These are phyloP conservation scores for Cygnus atratus DNA, from an alignment of 2,113 vertebrate species.

Conservation along the genomic window DNA sequence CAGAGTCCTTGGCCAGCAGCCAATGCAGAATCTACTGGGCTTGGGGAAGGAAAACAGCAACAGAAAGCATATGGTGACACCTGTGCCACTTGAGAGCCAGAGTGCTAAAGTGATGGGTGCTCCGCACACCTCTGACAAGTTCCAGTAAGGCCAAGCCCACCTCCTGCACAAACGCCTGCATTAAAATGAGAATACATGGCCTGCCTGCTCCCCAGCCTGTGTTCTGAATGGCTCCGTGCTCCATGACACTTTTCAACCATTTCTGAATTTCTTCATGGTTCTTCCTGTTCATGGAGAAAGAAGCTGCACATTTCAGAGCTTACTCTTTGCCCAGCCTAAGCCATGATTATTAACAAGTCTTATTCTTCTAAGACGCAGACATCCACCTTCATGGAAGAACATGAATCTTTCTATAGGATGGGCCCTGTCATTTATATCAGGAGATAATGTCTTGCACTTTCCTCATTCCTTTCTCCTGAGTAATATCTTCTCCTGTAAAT, in stretches of 20 bases:
- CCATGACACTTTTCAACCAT: background rate
- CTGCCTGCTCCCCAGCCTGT: background rate
- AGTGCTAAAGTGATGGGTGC: background rate
- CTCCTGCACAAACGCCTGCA: background rate
- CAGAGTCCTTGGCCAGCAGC: background rate
- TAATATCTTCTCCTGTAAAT: slow-evolving; percentile 11
- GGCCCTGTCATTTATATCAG: background rate
- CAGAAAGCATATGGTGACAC: background rate
- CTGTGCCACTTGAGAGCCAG: background rate
- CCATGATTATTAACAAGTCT: background rate
- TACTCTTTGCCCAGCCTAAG: background rate
- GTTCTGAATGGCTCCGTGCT: background rate
- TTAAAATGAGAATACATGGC: fast-evolving
- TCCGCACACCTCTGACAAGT: no score
- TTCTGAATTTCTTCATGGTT: background rate
- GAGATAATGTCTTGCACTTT: background rate
- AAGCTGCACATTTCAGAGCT: background rate
- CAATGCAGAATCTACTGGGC: background rate
- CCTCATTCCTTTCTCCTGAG: slow-evolving; percentile 44
- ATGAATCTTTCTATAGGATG: background rate
- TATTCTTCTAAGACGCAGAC: background rate
- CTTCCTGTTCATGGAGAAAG: background rate
- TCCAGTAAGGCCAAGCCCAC: background rate
- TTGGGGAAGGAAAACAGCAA: background rate
- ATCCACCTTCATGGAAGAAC: background rate